Conservation (phyloP, 2,888 invertebrate genomes). For the Zhuqinia jingwanae region DNA sequence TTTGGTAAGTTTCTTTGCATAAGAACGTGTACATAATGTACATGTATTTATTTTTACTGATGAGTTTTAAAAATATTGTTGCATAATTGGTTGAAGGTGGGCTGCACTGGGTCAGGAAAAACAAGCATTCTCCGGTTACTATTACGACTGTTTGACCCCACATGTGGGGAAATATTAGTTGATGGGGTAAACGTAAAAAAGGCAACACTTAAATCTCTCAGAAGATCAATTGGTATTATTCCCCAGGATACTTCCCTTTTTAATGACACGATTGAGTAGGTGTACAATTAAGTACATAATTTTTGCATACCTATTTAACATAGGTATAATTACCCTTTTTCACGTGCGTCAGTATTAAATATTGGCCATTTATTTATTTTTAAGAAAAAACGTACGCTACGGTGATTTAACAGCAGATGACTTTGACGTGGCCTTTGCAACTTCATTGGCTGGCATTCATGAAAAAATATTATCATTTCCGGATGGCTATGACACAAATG, state of each 20-base stretch:
- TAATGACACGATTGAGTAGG: constrained; percentile 81
- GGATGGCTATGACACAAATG: constrained; percentile 80
- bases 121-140: constrained; percentile 82
- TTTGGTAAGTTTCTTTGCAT: neutral
- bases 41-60: neutral
- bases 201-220: constrained; percentile 82
- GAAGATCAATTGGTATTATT: constrained; percentile 83
- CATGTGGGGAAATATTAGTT: constrained; percentile 81
- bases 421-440: constrained; percentile 82
- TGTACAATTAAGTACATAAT: too few relatives aligned
- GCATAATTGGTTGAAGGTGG: constrained; percentile 78
- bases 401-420: constrained; percentile 81
- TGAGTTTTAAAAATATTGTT: neutral
- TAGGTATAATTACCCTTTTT: too few relatives aligned
- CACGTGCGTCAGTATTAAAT: too few relatives aligned
- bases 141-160: constrained; percentile 82
- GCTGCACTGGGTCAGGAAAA: constrained; percentile 81
- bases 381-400: constrained; percentile 83
- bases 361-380: too few relatives aligned
- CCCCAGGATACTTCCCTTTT: constrained; percentile 83
- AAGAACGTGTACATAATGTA: too few relatives aligned
- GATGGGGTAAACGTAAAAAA: constrained; percentile 81
- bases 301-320: too few relatives aligned
- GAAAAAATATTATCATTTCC: constrained; percentile 82
- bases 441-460: constrained; percentile 83